A percentile compares a stretch with the other conserved stretches of the same genome.
These are phyloP conservation scores for Clytia hemisphaerica DNA, from an alignment of 30 jellyfish, hydroid and myxozoan species.

Conservation along the genomic window DNA sequence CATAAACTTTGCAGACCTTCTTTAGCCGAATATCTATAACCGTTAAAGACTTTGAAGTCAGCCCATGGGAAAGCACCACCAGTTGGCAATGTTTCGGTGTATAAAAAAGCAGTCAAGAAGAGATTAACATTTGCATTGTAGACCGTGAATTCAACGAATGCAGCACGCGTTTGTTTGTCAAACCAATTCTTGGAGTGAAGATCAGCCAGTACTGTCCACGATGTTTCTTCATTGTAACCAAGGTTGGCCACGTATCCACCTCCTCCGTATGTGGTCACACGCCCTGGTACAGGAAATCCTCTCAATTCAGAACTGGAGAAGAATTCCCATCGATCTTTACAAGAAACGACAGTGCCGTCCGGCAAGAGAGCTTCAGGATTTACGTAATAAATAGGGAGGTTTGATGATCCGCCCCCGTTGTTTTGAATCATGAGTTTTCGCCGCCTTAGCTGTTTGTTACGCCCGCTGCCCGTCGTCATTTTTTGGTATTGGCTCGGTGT, in stretches of 20 bases:
- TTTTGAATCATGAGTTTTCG: too few relatives aligned
- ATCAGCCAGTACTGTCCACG: conserved; percentile 26
- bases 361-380: too few relatives aligned
- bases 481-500: too few relatives aligned
- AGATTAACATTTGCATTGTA: conserved; percentile 58
- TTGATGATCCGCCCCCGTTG: too few relatives aligned
- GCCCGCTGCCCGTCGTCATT: too few relatives aligned
- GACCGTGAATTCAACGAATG: conserved; percentile 62
- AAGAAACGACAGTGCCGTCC: too few relatives aligned
- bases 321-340: too few relatives aligned
- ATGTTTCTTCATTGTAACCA: conserved; percentile 20
- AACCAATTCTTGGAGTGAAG: conserved; percentile 48
- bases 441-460: too few relatives aligned
- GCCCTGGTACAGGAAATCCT: conserved; percentile 52
- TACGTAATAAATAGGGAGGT: too few relatives aligned
- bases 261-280: conserved; percentile 40
- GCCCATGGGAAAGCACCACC: conserved; percentile 48
- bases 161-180: conserved; percentile 49
- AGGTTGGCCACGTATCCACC: conserved; percentile 69
- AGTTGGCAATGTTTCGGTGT: conserved; percentile 36
- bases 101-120: conserved; percentile 40
- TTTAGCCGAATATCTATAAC: conserved; percentile 35
- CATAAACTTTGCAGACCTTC: conserved; percentile 30
- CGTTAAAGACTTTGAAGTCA: conserved; percentile 9
- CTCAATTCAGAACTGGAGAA: conserved; percentile 7